These are phyloP conservation scores for Kradibia gibbosae DNA, from an alignment of 1,140 invertebrate species.

Conservation along the genomic window DNA sequence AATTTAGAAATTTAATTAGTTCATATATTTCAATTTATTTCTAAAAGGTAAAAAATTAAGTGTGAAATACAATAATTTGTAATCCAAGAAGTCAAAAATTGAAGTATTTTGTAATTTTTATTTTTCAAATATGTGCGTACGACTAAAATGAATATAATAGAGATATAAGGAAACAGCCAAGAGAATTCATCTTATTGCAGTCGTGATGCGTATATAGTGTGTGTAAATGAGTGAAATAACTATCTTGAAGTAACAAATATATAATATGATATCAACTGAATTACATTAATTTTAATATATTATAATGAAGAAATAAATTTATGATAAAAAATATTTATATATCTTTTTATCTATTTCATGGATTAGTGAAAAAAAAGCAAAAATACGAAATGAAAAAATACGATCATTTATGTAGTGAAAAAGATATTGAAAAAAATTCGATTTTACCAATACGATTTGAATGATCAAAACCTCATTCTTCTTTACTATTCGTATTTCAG, in stretches of 20 bases:
- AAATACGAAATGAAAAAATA: not conserved
- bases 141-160: not conserved
- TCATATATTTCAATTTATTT: too few species aligned
- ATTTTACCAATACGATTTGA: not conserved
- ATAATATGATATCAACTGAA: too few species aligned
- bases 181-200: constrained; percentile 17
- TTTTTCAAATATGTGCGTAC: constrained; percentile 29
- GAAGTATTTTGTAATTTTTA: constrained; percentile 29
- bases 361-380: not conserved
- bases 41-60: not conserved
- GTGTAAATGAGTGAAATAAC: too few species aligned
- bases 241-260: too few species aligned
- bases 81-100: constrained; percentile 39
- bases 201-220: not conserved
- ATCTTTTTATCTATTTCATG: not conserved
- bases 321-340: too few species aligned
- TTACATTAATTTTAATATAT: too few species aligned
- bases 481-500: not conserved
- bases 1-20: too few species aligned
- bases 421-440: not conserved
- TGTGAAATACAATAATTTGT: constrained; percentile 38
- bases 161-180: constrained; percentile 16
- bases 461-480: constrained; percentile 22
- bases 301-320: too few species aligned
- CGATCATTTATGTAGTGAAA: constrained; percentile 19